phyloP scores from a whole-genome alignment of 2,113 vertebrate species.

The Fulmarus glacialis region DNA sequence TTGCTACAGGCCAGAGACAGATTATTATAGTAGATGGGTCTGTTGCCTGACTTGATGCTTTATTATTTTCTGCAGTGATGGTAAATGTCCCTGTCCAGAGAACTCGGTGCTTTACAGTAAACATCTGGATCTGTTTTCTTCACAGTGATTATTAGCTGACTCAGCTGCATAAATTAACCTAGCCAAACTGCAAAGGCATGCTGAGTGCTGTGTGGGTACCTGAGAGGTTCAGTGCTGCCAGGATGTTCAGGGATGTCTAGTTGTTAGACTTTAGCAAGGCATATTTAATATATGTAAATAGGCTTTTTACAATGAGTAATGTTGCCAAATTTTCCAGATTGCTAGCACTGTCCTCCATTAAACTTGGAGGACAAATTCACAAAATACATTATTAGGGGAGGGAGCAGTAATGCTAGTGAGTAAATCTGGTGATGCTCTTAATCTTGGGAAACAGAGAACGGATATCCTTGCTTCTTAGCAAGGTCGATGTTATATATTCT shows the following conservation, averaged over 20 bases:
- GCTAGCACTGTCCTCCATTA: constrained; percentile 51
- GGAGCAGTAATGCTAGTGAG: neutral
- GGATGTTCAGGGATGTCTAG: neutral
- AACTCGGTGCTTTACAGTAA: neutral
- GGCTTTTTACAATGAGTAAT: constrained; percentile 31
- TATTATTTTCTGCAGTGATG: neutral
- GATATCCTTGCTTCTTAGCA: neutral
- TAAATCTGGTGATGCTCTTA: neutral
- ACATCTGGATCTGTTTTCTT: constrained; percentile 31
- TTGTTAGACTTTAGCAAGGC: neutral
- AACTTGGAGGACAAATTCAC: constrained; percentile 41
- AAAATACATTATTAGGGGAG: neutral
- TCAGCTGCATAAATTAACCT: constrained; percentile 43
- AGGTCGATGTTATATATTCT: neutral
- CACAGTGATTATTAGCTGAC: neutral
- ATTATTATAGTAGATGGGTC: neutral
- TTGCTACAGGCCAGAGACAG: neutral
- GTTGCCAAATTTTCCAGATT: constrained; percentile 60
- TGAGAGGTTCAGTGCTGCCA: neutral
- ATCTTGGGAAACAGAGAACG: neutral
- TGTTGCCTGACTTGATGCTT: neutral
- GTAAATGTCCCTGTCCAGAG: neutral
- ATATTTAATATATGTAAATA: constrained; percentile 49
- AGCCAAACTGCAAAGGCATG: neutral
- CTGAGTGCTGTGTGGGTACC: neutral